These are phyloP conservation scores for Odontophorus gujanensis DNA, from an alignment of 2,113 vertebrate species.

Conservation along the genomic window DNA sequence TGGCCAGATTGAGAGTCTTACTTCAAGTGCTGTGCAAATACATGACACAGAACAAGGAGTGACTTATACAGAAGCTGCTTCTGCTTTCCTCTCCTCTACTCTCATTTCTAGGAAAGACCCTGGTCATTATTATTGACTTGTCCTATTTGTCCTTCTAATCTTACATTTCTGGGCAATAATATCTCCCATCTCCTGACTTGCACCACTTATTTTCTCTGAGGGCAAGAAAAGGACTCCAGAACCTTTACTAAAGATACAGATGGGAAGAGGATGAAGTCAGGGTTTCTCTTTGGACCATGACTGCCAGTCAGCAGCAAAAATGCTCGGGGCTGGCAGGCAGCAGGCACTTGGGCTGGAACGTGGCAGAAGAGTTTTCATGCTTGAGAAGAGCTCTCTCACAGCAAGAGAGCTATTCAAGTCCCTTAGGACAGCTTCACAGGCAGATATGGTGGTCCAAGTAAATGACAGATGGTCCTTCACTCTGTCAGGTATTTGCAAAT, in stretches of 20 bases:
- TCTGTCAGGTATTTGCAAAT: neutral
- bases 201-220: neutral
- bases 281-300: neutral
- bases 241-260: neutral
- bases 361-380: neutral
- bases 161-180: neutral
- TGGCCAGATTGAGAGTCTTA: neutral
- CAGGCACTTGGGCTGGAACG: rapidly evolving
- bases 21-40: neutral
- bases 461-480: neutral
- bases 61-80: neutral
- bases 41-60: neutral
- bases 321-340: neutral
- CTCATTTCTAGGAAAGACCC: neutral
- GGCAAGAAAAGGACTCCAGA: neutral
- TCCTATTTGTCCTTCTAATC: neutral
- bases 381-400: neutral
- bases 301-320: neutral
- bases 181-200: neutral
- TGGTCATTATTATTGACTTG: neutral
- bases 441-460: neutral
- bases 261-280: neutral
- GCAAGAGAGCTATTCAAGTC: neutral
- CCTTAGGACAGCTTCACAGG: neutral
- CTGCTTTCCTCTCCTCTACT: neutral